Evolutionary conservation across 2,888 invertebrate species (phyloP), one percentile per base, ranked within the genome.

Genomic region (Cordylochernes scorpioides): DNA sequence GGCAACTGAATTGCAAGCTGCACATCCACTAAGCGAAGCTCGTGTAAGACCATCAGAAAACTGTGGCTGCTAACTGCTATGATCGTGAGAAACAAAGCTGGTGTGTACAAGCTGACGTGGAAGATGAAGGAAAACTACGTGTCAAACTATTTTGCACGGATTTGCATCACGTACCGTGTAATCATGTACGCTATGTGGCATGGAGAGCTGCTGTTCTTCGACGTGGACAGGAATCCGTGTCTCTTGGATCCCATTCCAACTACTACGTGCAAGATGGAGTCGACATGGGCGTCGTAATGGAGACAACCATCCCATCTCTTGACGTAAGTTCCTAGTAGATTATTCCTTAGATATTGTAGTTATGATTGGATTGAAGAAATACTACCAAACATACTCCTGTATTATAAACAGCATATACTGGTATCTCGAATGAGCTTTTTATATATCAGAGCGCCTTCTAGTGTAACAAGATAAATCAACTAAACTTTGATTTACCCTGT

Each of bases 191-290:
- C 17, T 51, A 45, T 36, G 52, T 55, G 9, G 43, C 40, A 17
- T 43, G 41, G 41, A 41, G 34, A 24, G 37, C 39, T 15, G 41
- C 38, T 27, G 40, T 43, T 22, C 30, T 42, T 7, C 17, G 38
- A 15, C 53, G 63, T 10, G 67, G 67, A 39, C 65, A 68, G 1
- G 62, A 68, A 17, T 62, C 65, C 33, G 59, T 71, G 15, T 64
- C 69, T 1, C 69, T 71, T 9, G 67, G 68, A 1, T 72, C 73
- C 4, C 72, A 68, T 52, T 65, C 67, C 43, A 68, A 70, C 44
- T 75, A 74, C 50, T 75, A 73, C 50, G 67, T 71, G 14, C 72
- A 74, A 49, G 72, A 72, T 37, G 68, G 63, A 31, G 62, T 63
- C 2, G 73, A 74, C 49, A 39, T 42, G 39, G 74, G 74, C 5